phyloP scores from a whole-genome alignment of 2,113 vertebrate species.

The Agapornis roseicollis region DNA sequence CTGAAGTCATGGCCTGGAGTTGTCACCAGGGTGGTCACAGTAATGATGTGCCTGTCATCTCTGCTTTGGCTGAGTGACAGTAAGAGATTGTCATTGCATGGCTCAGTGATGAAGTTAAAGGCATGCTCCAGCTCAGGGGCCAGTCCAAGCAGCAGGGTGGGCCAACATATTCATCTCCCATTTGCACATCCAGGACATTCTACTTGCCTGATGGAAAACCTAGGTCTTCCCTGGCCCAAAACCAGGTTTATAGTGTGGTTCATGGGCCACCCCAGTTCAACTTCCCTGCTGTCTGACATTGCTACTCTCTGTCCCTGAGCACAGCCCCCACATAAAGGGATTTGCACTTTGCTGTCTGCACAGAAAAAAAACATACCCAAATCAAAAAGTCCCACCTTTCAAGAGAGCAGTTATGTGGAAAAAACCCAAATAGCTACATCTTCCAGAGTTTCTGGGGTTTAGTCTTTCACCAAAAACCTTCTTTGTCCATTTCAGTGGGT shows the following conservation, averaged over 20 bases:
- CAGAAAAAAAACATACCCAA: neutral
- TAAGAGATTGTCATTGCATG: neutral
- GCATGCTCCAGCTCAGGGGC: neutral
- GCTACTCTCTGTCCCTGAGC: rapidly evolving
- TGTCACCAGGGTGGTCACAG: neutral
- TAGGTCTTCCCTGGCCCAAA: neutral
- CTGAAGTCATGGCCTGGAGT: neutral
- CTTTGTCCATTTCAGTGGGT: neutral
- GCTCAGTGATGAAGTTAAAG: neutral
- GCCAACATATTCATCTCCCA: rapidly evolving
- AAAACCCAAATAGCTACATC: neutral
- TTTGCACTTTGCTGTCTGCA: neutral
- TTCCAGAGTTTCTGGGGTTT: neutral
- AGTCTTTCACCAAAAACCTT: neutral
- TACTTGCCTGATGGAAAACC: neutral
- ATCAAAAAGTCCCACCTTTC: neutral
- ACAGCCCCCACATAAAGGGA: neutral
- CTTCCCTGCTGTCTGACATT: too few relatives aligned
- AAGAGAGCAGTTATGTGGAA: neutral
- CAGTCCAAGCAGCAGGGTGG: neutral
- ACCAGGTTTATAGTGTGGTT: neutral
- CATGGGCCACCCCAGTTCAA: neutral
- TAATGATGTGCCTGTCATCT: rapidly evolving
- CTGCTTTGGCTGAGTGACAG: neutral
- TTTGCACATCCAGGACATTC: neutral